A percentile compares a stretch with the other conserved stretches of the same genome.
Conservation (phyloP, 2,113 vertebrate species). For the Zeus faber region DNA sequence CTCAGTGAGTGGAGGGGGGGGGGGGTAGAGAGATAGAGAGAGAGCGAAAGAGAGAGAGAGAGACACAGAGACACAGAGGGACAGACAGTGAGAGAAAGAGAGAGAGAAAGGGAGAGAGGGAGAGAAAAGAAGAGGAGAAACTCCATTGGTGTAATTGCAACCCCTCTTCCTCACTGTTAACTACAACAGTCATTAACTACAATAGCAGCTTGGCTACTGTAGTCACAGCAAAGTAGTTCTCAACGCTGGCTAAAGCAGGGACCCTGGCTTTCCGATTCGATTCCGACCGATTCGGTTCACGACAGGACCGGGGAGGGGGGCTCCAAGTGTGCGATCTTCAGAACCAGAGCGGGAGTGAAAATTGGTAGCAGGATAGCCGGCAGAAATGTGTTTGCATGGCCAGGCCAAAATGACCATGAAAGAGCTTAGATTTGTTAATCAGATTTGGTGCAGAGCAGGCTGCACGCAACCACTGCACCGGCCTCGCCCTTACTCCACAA, state of each 20-base stretch:
- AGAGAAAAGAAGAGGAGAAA: constrained; percentile 40
- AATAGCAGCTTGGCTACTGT: constrained; percentile 77
- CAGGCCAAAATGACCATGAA: constrained; percentile 74
- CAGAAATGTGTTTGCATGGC: constrained; percentile 75
- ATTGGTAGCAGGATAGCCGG: constrained; percentile 39
- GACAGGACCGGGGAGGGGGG: neutral
- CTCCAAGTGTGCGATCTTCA: neutral
- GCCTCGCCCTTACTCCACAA: constrained; percentile 32
- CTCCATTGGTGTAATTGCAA: constrained; percentile 75
- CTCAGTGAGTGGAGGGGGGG: constrained; percentile 55
- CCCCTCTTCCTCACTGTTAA: constrained; percentile 77
- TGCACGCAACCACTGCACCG: constrained; percentile 56
- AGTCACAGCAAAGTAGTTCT: constrained; percentile 79
- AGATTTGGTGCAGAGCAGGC: constrained; percentile 67
- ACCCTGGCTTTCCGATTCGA: constrained; percentile 26
- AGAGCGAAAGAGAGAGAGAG: constrained; percentile 32
- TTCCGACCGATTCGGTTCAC: too few species aligned
- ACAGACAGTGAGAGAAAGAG: constrained; percentile 22
- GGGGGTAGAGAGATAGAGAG: constrained; percentile 60
- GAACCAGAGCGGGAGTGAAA: constrained; percentile 20
- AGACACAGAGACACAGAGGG: constrained; percentile 15
- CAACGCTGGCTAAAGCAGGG: constrained; percentile 63
- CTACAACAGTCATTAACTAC: constrained; percentile 81
- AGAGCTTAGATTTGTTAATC: constrained; percentile 76
- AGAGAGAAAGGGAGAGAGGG: constrained; percentile 17